Evolutionary conservation across 2,113 vertebrate genomes (phyloP).

Genomic region (Emydura subglobosa): DNA sequence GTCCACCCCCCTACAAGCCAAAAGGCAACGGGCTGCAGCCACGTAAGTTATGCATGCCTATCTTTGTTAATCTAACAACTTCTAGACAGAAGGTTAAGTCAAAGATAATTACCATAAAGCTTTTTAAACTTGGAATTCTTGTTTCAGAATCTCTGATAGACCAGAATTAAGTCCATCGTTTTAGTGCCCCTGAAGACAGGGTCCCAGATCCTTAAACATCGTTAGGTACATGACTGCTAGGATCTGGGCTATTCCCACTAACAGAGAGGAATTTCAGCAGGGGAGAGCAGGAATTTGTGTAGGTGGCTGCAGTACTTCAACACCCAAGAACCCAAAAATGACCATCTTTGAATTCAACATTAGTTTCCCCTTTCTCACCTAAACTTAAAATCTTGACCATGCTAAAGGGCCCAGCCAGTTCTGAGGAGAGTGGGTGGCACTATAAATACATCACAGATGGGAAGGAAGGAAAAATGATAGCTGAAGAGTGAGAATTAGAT

Average conservation of each 20-base stretch:
- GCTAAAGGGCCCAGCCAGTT: not conserved
- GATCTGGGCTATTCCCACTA: not conserved
- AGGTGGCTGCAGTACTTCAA: not conserved
- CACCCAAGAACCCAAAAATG: not conserved
- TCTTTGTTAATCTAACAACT: not conserved
- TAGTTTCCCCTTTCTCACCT: not conserved
- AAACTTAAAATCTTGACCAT: not conserved
- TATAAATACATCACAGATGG: not conserved
- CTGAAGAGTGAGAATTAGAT: not conserved
- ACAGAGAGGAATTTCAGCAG: not conserved
- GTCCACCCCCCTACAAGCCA: conserved; percentile 61
- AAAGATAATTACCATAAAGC: not conserved
- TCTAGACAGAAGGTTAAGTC: not conserved
- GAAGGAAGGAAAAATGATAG: not conserved
- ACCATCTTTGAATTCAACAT: not conserved
- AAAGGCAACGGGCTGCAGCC: conserved; percentile 63
- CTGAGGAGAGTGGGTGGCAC: not conserved
- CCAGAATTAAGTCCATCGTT: not conserved
- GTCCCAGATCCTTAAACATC: not conserved
- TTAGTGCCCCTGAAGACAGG: not conserved
- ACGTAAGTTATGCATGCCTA: conserved; percentile 75
- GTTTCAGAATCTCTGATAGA: not conserved
- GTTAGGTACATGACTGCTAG: not conserved
- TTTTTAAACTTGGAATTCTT: not conserved
- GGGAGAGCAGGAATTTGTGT: not conserved